Percentiles rank a stretch among this genome's conserved stretches.
Conservation (phyloP, 2,888 invertebrate genomes). For the Hemistola chrysoprasaria region DNA sequence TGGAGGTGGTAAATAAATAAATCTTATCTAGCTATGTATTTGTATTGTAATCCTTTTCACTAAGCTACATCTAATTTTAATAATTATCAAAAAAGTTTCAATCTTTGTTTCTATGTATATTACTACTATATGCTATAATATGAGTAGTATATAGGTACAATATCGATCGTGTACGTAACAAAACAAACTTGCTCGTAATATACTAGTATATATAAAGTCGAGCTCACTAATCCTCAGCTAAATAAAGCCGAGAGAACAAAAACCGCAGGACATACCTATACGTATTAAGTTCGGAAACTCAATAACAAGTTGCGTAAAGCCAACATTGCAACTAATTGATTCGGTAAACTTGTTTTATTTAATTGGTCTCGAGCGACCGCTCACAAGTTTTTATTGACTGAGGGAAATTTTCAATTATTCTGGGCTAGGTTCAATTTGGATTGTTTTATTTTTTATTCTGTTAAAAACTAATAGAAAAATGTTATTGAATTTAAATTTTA, state of each 20-base stretch:
- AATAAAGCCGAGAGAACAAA: constrained; percentile 29
- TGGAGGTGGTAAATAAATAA: no score
- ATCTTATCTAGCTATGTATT: no score
- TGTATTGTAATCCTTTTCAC: no score
- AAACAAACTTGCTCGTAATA: constrained; percentile 31
- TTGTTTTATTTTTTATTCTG: no score
- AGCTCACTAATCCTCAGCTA: constrained; percentile 23
- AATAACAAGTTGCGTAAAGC: constrained; percentile 64
- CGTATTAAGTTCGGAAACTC: constrained; percentile 60
- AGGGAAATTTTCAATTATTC: constrained; percentile 48
- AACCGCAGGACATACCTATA: constrained; percentile 24
- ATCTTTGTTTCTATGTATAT: no score
- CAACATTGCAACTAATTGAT: constrained; percentile 70
- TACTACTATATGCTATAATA: no score
- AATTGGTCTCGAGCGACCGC: constrained; percentile 55
- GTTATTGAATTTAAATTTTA: no score
- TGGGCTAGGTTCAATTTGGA: constrained; percentile 25
- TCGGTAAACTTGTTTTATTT: constrained; percentile 68
- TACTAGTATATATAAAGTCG: constrained; percentile 25
- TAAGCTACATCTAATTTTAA: no score
- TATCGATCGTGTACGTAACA: constrained; percentile 12
- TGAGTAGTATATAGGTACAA: no score
- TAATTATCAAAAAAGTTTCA: no score
- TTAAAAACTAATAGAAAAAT: no score
- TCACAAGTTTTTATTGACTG: constrained; percentile 58